These are phyloP conservation scores for Cynocephalus volans DNA, from an alignment of 2,113 vertebrate species.

Conservation along the genomic window DNA sequence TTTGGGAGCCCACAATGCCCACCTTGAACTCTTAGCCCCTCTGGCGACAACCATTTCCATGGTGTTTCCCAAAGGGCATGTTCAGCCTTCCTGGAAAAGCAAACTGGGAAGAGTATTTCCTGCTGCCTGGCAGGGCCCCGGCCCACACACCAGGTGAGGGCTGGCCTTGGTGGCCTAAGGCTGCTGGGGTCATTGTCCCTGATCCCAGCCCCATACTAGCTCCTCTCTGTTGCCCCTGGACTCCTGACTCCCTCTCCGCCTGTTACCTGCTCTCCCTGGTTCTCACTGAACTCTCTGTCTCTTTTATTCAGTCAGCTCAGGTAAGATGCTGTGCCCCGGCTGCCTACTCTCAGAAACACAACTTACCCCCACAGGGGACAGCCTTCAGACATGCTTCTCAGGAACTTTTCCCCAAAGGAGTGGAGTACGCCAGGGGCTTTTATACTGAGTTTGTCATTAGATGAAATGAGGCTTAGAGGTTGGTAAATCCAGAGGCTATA, in stretches of 20 bases:
- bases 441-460: background rate
- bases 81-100: background rate
- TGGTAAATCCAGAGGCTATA: background rate
- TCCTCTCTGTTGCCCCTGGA: background rate
- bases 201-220: background rate
- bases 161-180: background rate
- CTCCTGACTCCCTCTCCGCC: background rate
- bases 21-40: background rate
- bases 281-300: background rate
- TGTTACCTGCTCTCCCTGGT: background rate
- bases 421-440: background rate
- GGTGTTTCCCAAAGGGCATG: background rate
- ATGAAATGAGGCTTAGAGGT: background rate
- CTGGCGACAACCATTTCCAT: background rate
- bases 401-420: background rate
- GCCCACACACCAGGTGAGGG: background rate
- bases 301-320: background rate
- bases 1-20: background rate
- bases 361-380: background rate
- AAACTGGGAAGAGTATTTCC: background rate
- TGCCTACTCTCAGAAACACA: background rate
- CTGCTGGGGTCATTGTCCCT: background rate
- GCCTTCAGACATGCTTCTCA: background rate
- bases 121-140: background rate
- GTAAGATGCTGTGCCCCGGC: fast-evolving